Base-by-base conservation (phyloP, 2,113 vertebrate species). In the Meriones unguiculatus region DNA sequence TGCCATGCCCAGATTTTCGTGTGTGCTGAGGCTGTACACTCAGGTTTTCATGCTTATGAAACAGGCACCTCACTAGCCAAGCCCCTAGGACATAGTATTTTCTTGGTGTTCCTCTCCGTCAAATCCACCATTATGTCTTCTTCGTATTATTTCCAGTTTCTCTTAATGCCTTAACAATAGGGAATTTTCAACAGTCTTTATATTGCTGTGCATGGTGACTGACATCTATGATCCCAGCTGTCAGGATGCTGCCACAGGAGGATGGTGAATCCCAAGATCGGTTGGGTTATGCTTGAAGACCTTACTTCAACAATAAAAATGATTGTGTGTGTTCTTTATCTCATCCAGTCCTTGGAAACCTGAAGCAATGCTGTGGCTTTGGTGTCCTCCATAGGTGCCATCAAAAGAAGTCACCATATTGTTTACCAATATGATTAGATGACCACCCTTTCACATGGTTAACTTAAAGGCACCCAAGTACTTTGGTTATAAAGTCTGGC, bases 91-190 rank as follows among this genome's bases (percentile, higher is more conserved):
- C 0, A 22, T 17, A n/a, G 24, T 1, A 22, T 78, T 65, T 41
- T 59, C 41, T 41, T 2, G 3, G 28, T 46, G 52, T 9, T 73
- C 59, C 50, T n/a, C 30, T 22, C 18, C 17, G 15, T 20, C 1
- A 57, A 6, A 11, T 6, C 2, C 0, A 0, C 4, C 9, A 13
- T 11, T 1, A 0, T 59, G 41, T 41, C 46, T 86, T 77, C 50
- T 75, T n/a, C 11, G 38, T 80, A 24, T 41, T 41, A 30, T 72
- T 80, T 76, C 20, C 32, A 59, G 62, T 5, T 87, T 95, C 50
- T 89, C 30, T 52, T 22, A 14, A 52, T 20, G 25, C 10, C 17
- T 64, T 25, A 50, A 89, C 67, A 67, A 5, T 22, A 20, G 70
- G 24, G 70, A 87, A n/a, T 11, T n/a, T 25, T 57, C 52, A 57